Base-by-base conservation (phyloP, 92 coral and sea anemone genomes). In the Paramuricea clavata region DNA sequence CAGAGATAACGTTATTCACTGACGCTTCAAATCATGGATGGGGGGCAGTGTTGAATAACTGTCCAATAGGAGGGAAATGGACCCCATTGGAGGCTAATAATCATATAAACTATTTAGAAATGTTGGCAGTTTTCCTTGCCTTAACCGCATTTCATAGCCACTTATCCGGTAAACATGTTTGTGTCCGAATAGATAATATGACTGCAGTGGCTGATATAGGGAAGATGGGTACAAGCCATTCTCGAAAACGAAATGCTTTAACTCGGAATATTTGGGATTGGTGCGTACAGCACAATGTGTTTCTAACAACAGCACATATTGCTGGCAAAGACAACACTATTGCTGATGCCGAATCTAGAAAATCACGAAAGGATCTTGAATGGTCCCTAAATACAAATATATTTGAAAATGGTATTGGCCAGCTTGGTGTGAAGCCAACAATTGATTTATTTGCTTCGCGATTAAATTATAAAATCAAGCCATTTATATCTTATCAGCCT, bases 381-480 rank as follows among this genome's bases (percentile, higher is more conserved):
- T 88, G 91, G 91, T 49, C 83, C 15, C 65, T 88, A 17, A 23
- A 88, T 26, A 74, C 30, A 65, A 27, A 60, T 35, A 49, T 88
- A 25, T 62, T 60, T 74, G 19, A 74, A 17, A 13, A 43, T 15
- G 64, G 23, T 7, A 60, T 83, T 17, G 19, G 44, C 4, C 49
- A 67, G 35, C 60, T 88, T 22, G 77, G 33, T 27, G 35, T 83
- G 4, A 88, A 42, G 88, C 91, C 15, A n/a, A 60, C 28, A 13
- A 88, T 88, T 83, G 88, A 88, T 74, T 52, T 88, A 60, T 89
- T 89, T 89, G 92, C 89, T 27, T 89, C 92, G 28, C 47, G 92
- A 74, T 26, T 87, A 23, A 86, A 86, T 43, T 61, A 26, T 49
- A 78, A 86, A 49, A 13, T 33, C 35, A 78, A 78, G 30, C 61